Base-by-base conservation (phyloP, 2,113 vertebrate species). In the Pterocles gutturalis region DNA sequence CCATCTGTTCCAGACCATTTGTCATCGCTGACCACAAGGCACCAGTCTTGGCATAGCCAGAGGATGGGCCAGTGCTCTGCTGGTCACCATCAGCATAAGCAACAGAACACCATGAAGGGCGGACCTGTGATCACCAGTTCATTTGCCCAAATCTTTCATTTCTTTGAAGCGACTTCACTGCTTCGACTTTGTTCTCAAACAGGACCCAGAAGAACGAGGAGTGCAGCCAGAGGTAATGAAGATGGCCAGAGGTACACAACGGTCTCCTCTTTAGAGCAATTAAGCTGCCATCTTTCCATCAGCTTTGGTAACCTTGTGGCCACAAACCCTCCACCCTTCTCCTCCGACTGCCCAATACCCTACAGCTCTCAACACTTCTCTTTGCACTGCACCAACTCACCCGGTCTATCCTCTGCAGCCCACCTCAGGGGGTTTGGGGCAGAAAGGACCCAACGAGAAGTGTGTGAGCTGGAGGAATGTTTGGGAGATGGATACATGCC, bases 21-120 rank as follows among this genome's bases (percentile, higher is more conserved):
- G 28, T 24, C 64, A 25, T 17, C 2, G 0, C 1, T 49, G 60
- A n/a, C 33, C 29, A 4, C 1, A 0, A 25, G 15, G 3, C 61
- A 65, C 10, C 31, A 24, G 3, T 18, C 31, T 4, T 10, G 36
- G 33, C 6, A 2, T 2, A 64, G 36, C 17, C 61, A 20, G 31
- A 33, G 62, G 24, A 19, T 20, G 54, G 66, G 17, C 1, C 34
- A 61, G 20, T 4, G 58, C 48, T 75, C 80, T 81, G 69, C n/a
- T 43, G 51, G 20, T 31, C 45, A 17, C n/a, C 29, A 34, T 34
- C 36, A 14, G 3, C 13, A 2, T 4, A 11, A 3, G 1, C 12
- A 2, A 1, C 18, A 22, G 33, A 26, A 64, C 5, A 12, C 38
- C 4, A n/a, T 5, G 34, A 5, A 10, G n/a, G 36, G 21, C 9